Base-by-base conservation (phyloP, 1,140 invertebrate species). In the Venustaconcha ellipsiformis region DNA sequence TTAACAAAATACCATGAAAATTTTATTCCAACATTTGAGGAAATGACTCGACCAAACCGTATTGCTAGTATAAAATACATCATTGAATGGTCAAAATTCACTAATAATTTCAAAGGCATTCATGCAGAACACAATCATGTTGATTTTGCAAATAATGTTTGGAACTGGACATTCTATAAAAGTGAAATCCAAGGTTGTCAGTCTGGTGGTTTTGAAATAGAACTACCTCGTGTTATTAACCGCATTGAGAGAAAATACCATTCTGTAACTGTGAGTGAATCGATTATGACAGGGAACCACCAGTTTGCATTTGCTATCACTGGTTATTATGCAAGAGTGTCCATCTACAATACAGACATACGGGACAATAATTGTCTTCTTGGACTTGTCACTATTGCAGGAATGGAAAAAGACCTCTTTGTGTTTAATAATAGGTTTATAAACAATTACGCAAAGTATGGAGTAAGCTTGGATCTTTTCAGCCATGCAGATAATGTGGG, bases 331-430 rank as follows among this genome's bases (percentile, higher is more conserved):
- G 94, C 96, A 0, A 88, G 91, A 77, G 89, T 93, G 1, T 92
- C 91, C 63, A 94, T 99, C 62, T 94, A 95, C 0, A 93, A 93
- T 72, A 99, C 97, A 87, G 90, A 92, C 14, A 98, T 99, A 85
- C 92, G 93, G 2, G 93, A 95, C 57, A 99, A 99, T 86, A 90
- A 90, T 12, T 99, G 97, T 83, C 93, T 94, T 72, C 91, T 89
- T n/a, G 96, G 98, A 0, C 89, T 99, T 18, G 92, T 99, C 4
- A 93, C 94, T 0, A 91, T 99, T 8, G 92, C 93, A 71, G 98
- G 99, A 18, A 99, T 99, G 97, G 99, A 99, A 89, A 99, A 99
- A 90, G 94, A 95, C 82, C 92, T 99, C 89, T 91, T 93, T 48
- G 94, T 92, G 88, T 93, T 83, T 93, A 94, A 91, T 87, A 94